Conservation (phyloP, 2,113 vertebrate species). For the Calonectris borealis region DNA sequence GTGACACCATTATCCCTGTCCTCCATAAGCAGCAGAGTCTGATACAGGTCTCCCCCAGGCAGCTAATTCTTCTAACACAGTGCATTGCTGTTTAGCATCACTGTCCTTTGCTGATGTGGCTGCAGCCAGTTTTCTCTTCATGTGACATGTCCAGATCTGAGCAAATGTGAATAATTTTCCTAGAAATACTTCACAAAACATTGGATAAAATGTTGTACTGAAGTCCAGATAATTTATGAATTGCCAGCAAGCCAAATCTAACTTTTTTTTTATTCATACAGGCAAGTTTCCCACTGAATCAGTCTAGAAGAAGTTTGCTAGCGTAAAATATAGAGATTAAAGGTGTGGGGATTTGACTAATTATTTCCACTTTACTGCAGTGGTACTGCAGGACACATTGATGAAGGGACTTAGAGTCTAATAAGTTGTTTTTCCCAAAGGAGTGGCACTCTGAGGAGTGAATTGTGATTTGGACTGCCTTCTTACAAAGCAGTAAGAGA, state of each 20-base stretch:
- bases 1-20: background rate
- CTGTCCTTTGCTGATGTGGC: background rate
- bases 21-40: background rate
- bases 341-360: background rate
- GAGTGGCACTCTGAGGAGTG: background rate
- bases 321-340: background rate
- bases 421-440: background rate
- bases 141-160: background rate
- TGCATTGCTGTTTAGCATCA: background rate
- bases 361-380: background rate
- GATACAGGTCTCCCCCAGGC: background rate
- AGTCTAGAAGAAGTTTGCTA: background rate
- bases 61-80: background rate
- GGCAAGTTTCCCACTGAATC: background rate
- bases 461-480: background rate
- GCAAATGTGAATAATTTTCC: constrained; percentile 1
- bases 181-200: constrained; percentile 18
- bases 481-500: background rate
- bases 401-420: background rate
- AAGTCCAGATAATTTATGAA: constrained; percentile 5
- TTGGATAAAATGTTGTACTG: background rate
- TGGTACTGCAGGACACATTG: background rate
- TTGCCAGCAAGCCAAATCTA: background rate
- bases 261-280: background rate
- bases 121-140: background rate